These are phyloP conservation scores for Bacillus rossius DNA, from an alignment of 1,140 invertebrate genomes.

Conservation along the genomic window DNA sequence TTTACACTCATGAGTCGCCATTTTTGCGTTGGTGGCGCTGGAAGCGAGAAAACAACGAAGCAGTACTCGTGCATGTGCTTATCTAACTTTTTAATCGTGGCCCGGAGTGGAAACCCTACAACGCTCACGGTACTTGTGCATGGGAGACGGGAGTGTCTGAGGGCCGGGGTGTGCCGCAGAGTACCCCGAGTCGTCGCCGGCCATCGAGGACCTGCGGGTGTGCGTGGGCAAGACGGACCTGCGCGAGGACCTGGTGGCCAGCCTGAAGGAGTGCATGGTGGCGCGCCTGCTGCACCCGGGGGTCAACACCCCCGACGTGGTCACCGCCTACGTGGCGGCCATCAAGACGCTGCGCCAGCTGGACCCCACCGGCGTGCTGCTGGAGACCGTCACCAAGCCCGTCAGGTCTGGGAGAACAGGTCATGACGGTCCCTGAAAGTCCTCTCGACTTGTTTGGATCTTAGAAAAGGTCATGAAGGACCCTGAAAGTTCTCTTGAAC, in stretches of 20 bases:
- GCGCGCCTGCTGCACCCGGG: constrained; percentile 84
- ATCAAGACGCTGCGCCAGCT: constrained; percentile 88
- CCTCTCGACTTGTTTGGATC: too few species aligned
- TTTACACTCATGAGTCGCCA: too few species aligned
- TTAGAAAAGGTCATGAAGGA: too few species aligned
- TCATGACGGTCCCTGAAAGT: too few species aligned
- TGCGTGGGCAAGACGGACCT: constrained; percentile 86
- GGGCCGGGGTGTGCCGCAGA: constrained; percentile 60
- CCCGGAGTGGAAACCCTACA: too few species aligned
- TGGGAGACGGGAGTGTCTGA: too few species aligned
- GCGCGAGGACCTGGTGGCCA: constrained; percentile 64
- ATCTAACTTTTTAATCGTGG: too few species aligned
- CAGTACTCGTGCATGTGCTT: too few species aligned
- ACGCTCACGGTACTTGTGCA: too few species aligned
- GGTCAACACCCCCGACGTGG: constrained; percentile 95
- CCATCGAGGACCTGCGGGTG: constrained; percentile 81
- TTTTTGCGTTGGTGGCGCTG: too few species aligned
- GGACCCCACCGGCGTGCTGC: constrained; percentile 87
- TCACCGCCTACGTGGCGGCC: constrained; percentile 94
- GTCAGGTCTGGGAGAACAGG: constrained; percentile 53
- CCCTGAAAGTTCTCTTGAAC: too few species aligned
- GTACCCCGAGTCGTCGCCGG: constrained; percentile 92
- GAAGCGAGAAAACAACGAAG: too few species aligned
- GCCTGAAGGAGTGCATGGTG: constrained; percentile 72
- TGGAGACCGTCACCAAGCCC: constrained; percentile 93